Evolutionary conservation across 2,113 vertebrate species (phyloP).

Genomic region (Oenanthe melanoleuca): DNA sequence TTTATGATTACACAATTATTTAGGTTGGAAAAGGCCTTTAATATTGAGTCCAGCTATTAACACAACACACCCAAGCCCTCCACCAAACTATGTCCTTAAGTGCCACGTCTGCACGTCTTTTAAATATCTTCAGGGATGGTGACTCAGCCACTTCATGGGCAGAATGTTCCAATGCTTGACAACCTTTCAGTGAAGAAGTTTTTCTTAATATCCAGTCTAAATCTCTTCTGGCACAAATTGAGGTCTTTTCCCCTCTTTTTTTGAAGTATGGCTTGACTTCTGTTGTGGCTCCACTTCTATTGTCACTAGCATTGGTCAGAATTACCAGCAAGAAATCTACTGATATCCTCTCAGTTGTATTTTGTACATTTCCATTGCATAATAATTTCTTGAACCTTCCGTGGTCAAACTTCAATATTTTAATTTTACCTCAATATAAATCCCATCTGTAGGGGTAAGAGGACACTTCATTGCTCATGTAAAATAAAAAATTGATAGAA

Average conservation of each 20-base stretch:
- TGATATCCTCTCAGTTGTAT: neutral
- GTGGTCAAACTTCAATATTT: neutral
- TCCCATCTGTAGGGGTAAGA: neutral
- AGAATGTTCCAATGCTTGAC: neutral
- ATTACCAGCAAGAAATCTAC: neutral
- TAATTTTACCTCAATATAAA: neutral
- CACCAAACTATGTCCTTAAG: neutral
- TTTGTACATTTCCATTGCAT: neutral
- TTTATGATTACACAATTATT: neutral
- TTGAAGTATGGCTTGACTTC: neutral
- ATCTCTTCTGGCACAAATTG: neutral
- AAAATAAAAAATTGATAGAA: neutral
- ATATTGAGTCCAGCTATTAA: neutral
- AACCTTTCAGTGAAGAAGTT: neutral
- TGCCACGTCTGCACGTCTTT: fast-evolving
- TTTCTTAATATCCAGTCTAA: neutral
- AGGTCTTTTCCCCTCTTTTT: neutral
- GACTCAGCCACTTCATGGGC: neutral
- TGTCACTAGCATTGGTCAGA: neutral
- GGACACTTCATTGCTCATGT: neutral
- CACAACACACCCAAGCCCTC: neutral
- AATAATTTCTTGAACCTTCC: neutral
- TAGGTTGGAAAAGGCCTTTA: neutral
- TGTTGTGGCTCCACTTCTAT: neutral
- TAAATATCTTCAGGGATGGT: neutral